Evolutionary conservation across 1,140 invertebrate genomes (phyloP), one percentile per base, ranked within the genome.

Genomic region (Solen grandis): DNA sequence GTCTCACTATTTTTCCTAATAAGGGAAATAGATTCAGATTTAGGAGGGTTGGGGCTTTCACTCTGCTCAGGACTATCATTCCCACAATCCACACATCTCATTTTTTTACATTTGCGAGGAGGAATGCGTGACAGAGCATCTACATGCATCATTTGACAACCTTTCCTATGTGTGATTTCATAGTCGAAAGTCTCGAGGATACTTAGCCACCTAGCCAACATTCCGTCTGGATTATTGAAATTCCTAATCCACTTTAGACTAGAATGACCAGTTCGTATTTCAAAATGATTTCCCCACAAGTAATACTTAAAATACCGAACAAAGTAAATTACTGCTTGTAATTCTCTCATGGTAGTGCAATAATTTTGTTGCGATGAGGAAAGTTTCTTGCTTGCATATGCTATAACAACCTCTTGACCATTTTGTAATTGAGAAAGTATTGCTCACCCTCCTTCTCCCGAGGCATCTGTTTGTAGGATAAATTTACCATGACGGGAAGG

Each of bases 241-340:
- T 41, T 69, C 29, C 38, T 68, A 19, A 84, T 27, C 72, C 77
- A 84, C 33, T 52, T 35, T 10, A 84, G 41, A 35, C 65, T 74
- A 10, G 63, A 77, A 52, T 84, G 82, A 65, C 76, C 70, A 10
- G 78, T 69, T 0, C 70, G 16, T 25, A 84, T 25, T 25, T 38
- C 22, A 65, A 81, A 77, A 27, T n/a, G 54, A 25, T 46, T 19
- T 54, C 76, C 77, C 22, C 50, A 65, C 25, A 84, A 38, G 41
- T 74, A 79, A 38, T 70, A 62, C 41, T 31, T 33, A 41, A 83
- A 83, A 50, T 79, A 62, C 41, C 68, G 72, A 19, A 83, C 62
- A 41, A 68, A 74, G 4, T 35, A 60, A 41, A 81, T 70, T 16
- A 75, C 70, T 14, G 72, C 80, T 25, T 68, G 50, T 16, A 83